A percentile compares a stretch with the other conserved stretches of the same genome.
These are phyloP conservation scores for Chiroxiphia lanceolata DNA, from an alignment of 2,797 vertebrate species.

Conservation along the genomic window DNA sequence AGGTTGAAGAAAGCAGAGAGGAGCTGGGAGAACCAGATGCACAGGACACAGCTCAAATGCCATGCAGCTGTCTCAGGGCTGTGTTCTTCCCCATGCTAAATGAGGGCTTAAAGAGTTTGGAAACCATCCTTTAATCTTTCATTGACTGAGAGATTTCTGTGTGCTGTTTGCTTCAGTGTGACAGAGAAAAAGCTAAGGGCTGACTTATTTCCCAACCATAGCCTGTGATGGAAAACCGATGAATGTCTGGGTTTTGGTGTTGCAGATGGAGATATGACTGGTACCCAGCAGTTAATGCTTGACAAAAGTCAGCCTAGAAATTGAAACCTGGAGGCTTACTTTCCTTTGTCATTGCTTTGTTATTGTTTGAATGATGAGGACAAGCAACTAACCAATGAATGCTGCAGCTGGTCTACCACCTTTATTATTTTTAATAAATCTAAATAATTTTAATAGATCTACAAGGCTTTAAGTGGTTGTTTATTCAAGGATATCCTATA, in stretches of 20 bases:
- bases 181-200: neutral
- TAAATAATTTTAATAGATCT: neutral
- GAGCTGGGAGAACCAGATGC: neutral
- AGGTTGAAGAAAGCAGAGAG: neutral
- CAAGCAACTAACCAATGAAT: neutral
- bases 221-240: neutral
- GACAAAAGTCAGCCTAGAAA: neutral
- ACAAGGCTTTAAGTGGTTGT: neutral
- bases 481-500: neutral
- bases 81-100: neutral
- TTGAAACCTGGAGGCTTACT: neutral
- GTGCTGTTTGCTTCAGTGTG: neutral
- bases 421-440: neutral
- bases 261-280: neutral
- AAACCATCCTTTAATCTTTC: neutral
- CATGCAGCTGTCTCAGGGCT: neutral
- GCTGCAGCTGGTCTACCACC: neutral
- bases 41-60: neutral
- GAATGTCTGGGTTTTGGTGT: neutral
- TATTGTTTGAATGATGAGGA: neutral
- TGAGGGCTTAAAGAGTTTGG: neutral
- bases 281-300: neutral
- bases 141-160: neutral
- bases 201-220: neutral
- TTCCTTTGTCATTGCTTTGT: neutral